A percentile compares a stretch with the other conserved stretches of the same genome.
Evolutionary conservation across 2,113 vertebrate species (phyloP).

Genomic region (Myiozetetes cayanensis): DNA sequence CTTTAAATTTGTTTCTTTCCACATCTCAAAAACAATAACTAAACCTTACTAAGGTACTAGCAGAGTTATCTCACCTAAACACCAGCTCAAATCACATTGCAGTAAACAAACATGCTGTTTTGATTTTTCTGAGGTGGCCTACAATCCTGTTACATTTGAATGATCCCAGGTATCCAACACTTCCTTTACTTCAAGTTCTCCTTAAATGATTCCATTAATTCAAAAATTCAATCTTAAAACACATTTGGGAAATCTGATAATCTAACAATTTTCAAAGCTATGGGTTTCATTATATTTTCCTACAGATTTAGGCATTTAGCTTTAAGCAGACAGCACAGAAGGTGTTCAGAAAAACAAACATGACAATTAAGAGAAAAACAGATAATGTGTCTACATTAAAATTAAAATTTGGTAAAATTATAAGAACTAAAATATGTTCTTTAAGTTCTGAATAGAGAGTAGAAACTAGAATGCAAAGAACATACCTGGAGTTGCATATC

Average conservation of each 20-base stretch:
- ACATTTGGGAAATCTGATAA: background rate
- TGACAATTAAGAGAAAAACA: background rate
- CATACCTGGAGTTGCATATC: slow-evolving; percentile 95
- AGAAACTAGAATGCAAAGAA: background rate
- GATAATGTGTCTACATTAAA: background rate
- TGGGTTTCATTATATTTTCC: background rate
- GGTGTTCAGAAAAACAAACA: background rate
- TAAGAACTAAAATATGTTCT: background rate
- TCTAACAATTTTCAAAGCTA: background rate
- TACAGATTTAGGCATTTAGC: background rate
- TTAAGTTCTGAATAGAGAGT: background rate
- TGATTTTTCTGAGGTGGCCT: background rate
- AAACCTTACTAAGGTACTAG: background rate
- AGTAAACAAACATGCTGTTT: background rate
- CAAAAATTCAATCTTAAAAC: background rate
- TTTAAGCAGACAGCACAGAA: background rate
- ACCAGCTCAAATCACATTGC: background rate
- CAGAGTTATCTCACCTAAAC: background rate
- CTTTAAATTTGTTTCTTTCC: background rate
- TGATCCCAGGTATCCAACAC: background rate
- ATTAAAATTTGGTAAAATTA: background rate
- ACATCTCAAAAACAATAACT: background rate
- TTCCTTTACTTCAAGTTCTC: background rate
- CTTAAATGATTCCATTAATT: background rate
- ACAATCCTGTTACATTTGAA: background rate